Evolutionary conservation across 2,888 invertebrate species (phyloP).

Genomic region (Dynastes tityus): DNA sequence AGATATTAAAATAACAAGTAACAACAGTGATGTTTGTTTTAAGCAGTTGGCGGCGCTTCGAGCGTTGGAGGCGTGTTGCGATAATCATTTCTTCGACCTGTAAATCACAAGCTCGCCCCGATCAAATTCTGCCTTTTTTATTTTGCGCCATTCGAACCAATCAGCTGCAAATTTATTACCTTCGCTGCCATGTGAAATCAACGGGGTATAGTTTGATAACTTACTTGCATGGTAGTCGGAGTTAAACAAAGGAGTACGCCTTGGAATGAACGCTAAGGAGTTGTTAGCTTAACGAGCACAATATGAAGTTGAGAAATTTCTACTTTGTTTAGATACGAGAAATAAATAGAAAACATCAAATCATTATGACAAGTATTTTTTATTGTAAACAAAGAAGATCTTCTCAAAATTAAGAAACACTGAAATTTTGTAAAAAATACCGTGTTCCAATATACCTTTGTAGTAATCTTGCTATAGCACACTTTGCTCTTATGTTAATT

Average conservation of each 20-base stretch:
- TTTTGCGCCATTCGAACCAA: slow-evolving; percentile 45
- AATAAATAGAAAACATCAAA: no score
- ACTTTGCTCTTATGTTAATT: no score
- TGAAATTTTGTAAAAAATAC: no score
- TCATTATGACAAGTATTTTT: no score
- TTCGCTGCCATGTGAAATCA: slow-evolving; percentile 46
- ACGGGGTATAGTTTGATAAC: slow-evolving; percentile 43
- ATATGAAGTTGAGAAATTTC: no score
- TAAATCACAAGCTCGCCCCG: slow-evolving; percentile 64
- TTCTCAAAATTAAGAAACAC: no score
- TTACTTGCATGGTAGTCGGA: slow-evolving; percentile 19
- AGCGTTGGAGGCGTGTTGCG: slow-evolving; percentile 70
- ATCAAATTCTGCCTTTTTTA: slow-evolving; percentile 51
- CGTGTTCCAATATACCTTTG: no score
- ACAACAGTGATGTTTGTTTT: slow-evolving; percentile 70
- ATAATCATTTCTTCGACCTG: slow-evolving; percentile 69
- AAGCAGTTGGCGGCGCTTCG: slow-evolving; percentile 68
- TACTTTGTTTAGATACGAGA: no score
- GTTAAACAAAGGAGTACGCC: not conserved
- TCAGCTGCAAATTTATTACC: slow-evolving; percentile 47
- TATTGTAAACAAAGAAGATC: no score
- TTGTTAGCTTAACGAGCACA: no score
- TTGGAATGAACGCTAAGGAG: no score
- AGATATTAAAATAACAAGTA: slow-evolving; percentile 70
- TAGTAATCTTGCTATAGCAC: no score